phyloP scores from a whole-genome alignment of 2,888 invertebrate genomes.

The Acrobasis consociella region DNA sequence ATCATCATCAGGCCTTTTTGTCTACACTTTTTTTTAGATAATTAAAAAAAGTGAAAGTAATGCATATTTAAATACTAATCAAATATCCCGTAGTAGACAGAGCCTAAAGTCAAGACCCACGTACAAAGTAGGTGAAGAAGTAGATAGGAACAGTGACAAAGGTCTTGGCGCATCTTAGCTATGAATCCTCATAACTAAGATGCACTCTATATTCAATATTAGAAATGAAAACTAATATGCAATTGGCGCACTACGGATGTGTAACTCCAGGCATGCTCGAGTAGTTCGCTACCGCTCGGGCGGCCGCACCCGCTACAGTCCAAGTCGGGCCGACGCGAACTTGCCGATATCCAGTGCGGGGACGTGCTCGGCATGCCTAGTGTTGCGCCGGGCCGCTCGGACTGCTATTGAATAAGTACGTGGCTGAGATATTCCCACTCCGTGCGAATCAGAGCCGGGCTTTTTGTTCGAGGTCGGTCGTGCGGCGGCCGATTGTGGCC shows the following conservation, averaged over 20 bases:
- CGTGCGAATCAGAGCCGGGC: neutral
- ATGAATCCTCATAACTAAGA: too few species aligned
- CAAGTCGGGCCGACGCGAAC: neutral
- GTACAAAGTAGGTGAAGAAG: too few species aligned
- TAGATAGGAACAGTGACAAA: too few species aligned
- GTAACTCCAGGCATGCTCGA: neutral
- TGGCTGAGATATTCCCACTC: neutral
- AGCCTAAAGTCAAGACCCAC: too few species aligned
- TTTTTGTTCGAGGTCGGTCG: neutral
- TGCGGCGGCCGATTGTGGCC: neutral
- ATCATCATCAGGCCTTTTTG: too few species aligned
- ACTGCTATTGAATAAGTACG: conserved; percentile 9
- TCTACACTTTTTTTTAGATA: too few species aligned
- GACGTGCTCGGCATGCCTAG: conserved; percentile 13
- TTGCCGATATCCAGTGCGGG: conserved; percentile 2
- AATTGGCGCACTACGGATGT: neutral
- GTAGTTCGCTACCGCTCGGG: neutral
- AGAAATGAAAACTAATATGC: too few species aligned
- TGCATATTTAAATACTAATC: too few species aligned
- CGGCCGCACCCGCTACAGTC: neutral
- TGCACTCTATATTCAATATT: too few species aligned
- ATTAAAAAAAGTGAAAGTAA: too few species aligned
- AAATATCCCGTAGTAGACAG: too few species aligned
- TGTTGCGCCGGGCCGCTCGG: neutral
- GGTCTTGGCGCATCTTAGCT: too few species aligned